Percentiles rank a stretch among this genome's conserved stretches.
Evolutionary conservation across 1,140 invertebrate species (phyloP).

Genomic region (fruit fly (Drosophila melanogaster)): DNA sequence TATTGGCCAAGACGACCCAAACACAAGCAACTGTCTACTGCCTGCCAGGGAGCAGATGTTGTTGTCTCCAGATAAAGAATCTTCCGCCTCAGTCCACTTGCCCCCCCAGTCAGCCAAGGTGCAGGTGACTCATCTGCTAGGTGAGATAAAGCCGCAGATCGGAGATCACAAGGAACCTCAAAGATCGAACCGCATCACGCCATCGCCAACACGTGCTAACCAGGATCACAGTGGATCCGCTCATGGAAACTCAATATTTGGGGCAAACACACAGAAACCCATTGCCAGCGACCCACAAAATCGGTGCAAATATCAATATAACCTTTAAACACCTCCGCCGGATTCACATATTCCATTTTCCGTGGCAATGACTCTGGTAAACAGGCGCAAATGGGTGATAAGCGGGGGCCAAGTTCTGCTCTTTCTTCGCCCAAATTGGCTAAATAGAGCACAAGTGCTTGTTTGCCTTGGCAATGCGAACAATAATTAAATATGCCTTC

Average conservation of each 20-base stretch:
- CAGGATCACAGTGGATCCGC: conserved; percentile 30
- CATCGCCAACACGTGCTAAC: conserved; percentile 31
- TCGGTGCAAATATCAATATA: conserved; percentile 68
- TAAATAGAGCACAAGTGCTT: conserved; percentile 54
- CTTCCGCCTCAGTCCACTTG: conserved; percentile 10
- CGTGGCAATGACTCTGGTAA: conserved; percentile 50
- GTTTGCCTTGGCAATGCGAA: conserved; percentile 62
- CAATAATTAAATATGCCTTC: conserved; percentile 75
- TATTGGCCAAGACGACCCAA: conserved; percentile 54
- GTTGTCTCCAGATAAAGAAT: conserved; percentile 55
- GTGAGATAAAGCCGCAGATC: conserved; percentile 56
- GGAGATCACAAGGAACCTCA: conserved; percentile 9
- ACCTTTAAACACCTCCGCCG: conserved; percentile 66
- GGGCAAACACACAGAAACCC: conserved; percentile 58
- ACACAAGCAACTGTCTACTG: conserved; percentile 73
- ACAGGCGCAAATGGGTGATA: conserved; percentile 22
- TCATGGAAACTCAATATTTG: conserved; percentile 58
- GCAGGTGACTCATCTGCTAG: conserved; percentile 52
- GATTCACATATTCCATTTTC: conserved; percentile 28
- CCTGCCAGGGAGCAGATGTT: conserved; percentile 42
- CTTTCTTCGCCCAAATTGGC: conserved; percentile 21
- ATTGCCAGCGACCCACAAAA: conserved; percentile 75
- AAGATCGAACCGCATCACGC: conserved; percentile 46
- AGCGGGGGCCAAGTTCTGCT: conserved; percentile 16
- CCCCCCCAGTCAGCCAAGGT: background rate